phyloP scores from a whole-genome alignment of 2,888 invertebrate genomes.

The Dicyrtomina minuta region DNA sequence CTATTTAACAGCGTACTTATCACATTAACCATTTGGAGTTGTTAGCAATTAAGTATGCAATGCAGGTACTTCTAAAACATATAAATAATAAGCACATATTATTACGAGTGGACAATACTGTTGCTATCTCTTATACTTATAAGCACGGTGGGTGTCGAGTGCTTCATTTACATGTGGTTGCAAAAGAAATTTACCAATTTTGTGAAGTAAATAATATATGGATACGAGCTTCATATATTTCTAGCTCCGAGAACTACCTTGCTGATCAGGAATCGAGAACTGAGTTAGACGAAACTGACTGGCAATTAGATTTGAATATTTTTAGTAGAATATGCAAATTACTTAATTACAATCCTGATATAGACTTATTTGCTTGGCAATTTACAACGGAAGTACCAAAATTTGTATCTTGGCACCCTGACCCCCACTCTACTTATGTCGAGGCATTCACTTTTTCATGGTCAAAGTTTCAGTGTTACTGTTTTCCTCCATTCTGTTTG shows the following conservation, averaged over 20 bases:
- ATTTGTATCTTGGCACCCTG: too few species aligned
- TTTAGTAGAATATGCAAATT: too few species aligned
- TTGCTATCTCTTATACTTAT: too few species aligned
- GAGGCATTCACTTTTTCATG: too few species aligned
- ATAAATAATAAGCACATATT: neutral
- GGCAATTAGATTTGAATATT: neutral
- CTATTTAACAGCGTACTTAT: neutral
- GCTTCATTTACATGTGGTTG: neutral
- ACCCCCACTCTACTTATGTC: too few species aligned
- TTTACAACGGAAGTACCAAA: too few species aligned
- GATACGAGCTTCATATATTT: conserved; percentile 7
- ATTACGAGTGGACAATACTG: conserved; percentile 12
- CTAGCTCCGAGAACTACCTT: neutral
- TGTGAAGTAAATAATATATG: neutral
- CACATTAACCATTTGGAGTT: conserved; percentile 21
- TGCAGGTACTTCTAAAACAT: neutral
- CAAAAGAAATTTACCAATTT: neutral
- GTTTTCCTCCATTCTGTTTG: too few species aligned
- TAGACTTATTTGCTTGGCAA: too few species aligned
- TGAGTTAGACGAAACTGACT: neutral
- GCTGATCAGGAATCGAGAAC: conserved; percentile 3
- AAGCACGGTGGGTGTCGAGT: conserved; percentile 3
- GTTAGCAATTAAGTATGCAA: neutral
- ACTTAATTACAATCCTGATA: too few species aligned
- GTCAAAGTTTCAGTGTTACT: too few species aligned